A percentile compares a stretch with the other conserved stretches of the same genome.
Conservation (phyloP, 2,113 vertebrate genomes). For the Brachyhypopomus gauderio region DNA sequence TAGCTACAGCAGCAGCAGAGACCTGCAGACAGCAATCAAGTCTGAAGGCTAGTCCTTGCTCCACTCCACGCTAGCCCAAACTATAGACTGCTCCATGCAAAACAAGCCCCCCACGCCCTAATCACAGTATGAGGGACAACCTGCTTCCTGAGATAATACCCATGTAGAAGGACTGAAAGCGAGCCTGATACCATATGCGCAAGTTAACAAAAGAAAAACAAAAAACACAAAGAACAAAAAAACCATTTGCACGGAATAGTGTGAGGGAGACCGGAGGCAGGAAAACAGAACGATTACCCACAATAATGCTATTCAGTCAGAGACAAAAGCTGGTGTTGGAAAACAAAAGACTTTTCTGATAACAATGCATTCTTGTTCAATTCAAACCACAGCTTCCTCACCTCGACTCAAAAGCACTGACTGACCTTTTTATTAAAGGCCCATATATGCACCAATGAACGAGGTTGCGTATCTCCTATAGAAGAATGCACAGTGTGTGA, state of each 20-base stretch:
- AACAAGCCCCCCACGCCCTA: no score
- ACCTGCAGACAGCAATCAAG: conserved; percentile 9
- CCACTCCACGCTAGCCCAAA: background rate
- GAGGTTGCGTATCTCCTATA: background rate
- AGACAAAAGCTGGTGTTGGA: conserved; percentile 57
- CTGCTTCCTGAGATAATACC: conserved; percentile 39
- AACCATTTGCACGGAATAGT: conserved; percentile 24
- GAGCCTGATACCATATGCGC: conserved; percentile 14
- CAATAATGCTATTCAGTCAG: conserved; percentile 57
- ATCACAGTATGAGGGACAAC: background rate
- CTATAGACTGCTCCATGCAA: background rate
- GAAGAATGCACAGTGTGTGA: background rate
- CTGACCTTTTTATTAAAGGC: conserved; percentile 40
- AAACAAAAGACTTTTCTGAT: conserved; percentile 58
- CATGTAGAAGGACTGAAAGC: conserved; percentile 4
- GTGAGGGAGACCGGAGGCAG: conserved; percentile 38
- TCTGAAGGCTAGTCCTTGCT: background rate
- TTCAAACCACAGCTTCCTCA: conserved; percentile 52
- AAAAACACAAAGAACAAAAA: background rate
- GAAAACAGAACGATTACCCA: conserved; percentile 49
- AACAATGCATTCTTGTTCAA: conserved; percentile 53
- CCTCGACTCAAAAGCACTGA: conserved; percentile 33
- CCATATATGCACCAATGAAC: conserved; percentile 40
- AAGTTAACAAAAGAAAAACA: conserved; percentile 7
- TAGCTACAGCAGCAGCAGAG: conserved; percentile 3